These are phyloP conservation scores for Apocheima hispidaria DNA, from an alignment of 2,888 invertebrate species.

Conservation along the genomic window DNA sequence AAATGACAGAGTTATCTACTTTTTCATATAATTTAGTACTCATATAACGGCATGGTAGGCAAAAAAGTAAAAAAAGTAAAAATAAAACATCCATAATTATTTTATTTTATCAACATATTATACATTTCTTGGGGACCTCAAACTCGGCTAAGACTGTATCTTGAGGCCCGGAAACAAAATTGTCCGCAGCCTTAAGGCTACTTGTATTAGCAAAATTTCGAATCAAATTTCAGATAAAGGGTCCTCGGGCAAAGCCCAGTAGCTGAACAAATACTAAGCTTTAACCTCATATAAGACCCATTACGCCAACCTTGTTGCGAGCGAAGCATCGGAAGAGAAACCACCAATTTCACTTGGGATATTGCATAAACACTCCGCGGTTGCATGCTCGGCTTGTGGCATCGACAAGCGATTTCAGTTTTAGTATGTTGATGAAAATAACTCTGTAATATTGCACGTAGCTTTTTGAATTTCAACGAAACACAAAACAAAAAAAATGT, in stretches of 20 bases:
- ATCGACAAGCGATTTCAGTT: slow-evolving; percentile 33
- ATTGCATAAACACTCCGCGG: slow-evolving; percentile 40
- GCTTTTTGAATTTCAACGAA: background rate
- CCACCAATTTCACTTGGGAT: slow-evolving; percentile 49
- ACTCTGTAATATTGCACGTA: too few species aligned
- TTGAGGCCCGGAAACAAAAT: too few species aligned
- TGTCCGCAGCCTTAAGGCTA: too few species aligned
- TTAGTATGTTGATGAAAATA: slow-evolving; percentile 8
- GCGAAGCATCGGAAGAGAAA: slow-evolving; percentile 32
- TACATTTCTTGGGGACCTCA: too few species aligned
- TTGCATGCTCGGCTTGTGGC: slow-evolving; percentile 27
- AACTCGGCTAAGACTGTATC: too few species aligned
- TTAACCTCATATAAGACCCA: slow-evolving; percentile 20
- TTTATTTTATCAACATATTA: too few species aligned
- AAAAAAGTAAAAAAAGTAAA: too few species aligned
- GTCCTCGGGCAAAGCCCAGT: background rate
- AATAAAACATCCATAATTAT: too few species aligned
- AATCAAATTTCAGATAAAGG: background rate
- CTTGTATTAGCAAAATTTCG: background rate
- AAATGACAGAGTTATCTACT: too few species aligned
- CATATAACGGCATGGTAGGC: too few species aligned
- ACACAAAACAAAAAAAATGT: background rate
- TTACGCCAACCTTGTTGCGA: slow-evolving; percentile 27
- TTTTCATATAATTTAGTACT: too few species aligned
- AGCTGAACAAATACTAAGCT: slow-evolving; percentile 1